Evolutionary conservation across 2,797 vertebrate species (phyloP), one percentile per base, ranked within the genome.

Genomic region (Babyrousa celebensis): DNA sequence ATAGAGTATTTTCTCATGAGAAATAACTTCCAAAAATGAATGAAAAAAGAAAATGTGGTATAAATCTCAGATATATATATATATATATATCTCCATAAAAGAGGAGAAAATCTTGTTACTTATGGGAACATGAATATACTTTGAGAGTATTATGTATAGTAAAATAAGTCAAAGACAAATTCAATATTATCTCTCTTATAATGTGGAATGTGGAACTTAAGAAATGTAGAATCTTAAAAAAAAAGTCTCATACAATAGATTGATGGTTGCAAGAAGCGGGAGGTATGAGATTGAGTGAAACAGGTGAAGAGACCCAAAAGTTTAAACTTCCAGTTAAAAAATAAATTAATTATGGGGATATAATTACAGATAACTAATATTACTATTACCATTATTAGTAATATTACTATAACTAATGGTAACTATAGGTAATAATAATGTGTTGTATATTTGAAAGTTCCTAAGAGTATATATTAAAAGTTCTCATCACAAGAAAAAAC

Each of bases 151-250:
- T 74, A 48, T 23, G 54, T 27, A 27, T 62, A 87, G 20, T 74
- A 27, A 87, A 87, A 48, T 74, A 87, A 87, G 56, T 52, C 71
- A 54, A 75, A 75, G 70, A 75, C 23, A 11, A 75, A 32, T 88
- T 48, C 29, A 25, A 36, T 74, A 32, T 48, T 60, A 48, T 32
- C 21, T 75, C 29, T 48, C 58, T 63, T 63, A n/a, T 23, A 52
- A 16, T 48, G 43, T 48, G 43, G 43, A 48, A 48, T 48, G 5
- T 48, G 9, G 43, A 48, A 48, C 9, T 48, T 48, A 48, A 7
- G 43, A 9, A 48, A 48, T 5, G 40, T 23, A 12, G 27, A 62
- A 15, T 58, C 77, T 79, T 58, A 58, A 58, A 58, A 79, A 63
- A 63, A 20, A 58, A 78, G 36, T 79, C 77, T 36, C 36, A 21